Conservation (phyloP, 1,140 invertebrate genomes). For the Bombus huntii region DNA sequence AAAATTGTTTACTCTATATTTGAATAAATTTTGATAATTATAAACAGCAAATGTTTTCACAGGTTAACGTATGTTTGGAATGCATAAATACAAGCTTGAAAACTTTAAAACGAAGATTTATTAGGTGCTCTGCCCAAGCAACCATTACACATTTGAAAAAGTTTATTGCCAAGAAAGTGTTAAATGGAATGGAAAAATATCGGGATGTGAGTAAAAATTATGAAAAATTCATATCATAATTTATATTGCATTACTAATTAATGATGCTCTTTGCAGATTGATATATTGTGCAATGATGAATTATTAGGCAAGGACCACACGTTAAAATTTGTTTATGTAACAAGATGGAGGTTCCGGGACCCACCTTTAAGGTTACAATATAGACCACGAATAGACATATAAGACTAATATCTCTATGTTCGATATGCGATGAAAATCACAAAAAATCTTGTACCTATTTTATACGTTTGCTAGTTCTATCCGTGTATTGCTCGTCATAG, state of each 20-base stretch:
- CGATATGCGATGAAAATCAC: constrained; percentile 37
- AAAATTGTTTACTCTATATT: neutral
- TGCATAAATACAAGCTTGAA: constrained; percentile 93
- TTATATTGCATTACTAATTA: neutral
- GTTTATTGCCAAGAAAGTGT: constrained; percentile 97
- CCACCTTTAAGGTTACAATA: constrained; percentile 93
- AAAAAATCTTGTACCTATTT: constrained; percentile 49
- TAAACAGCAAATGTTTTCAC: constrained; percentile 24
- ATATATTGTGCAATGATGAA: constrained; percentile 99
- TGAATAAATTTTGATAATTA: neutral
- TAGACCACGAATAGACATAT: constrained; percentile 89
- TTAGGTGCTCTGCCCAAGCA: constrained; percentile 97
- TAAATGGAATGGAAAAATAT: constrained; percentile 96
- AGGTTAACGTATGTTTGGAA: constrained; percentile 95
- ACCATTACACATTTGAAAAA: constrained; percentile 99
- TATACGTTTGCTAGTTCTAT: constrained; percentile 53
- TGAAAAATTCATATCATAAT: neutral
- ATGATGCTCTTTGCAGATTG: constrained; percentile 87
- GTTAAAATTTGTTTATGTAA: constrained; percentile 98
- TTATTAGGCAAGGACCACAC: constrained; percentile 99
- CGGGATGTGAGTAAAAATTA: constrained; percentile 91
- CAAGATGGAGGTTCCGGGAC: constrained; percentile 97
- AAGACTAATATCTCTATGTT: constrained; percentile 60
- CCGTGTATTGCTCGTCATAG: constrained; percentile 45
- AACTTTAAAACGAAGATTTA: constrained; percentile 93